Evolutionary conservation across 2,113 vertebrate species (phyloP).

Genomic region (Ivindomyrus marchei): DNA sequence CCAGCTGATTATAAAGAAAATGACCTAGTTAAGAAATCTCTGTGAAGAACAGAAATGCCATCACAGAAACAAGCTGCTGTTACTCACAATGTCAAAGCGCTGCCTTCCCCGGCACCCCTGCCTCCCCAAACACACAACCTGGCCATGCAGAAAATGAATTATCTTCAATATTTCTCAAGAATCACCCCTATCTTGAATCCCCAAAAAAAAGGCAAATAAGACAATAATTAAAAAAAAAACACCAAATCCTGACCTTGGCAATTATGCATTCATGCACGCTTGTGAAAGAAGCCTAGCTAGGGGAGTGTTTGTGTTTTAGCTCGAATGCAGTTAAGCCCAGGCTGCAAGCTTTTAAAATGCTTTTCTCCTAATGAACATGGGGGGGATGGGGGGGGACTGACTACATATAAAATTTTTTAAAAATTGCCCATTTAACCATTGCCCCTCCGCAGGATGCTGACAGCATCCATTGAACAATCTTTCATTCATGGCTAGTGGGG

Average conservation of each 20-base stretch:
- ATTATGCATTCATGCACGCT: background rate
- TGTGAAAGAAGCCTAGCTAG: background rate
- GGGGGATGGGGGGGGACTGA: background rate
- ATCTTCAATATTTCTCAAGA: background rate
- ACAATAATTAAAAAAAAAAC: background rate
- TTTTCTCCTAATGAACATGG: background rate
- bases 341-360: background rate
- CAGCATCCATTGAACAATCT: background rate
- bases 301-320: background rate
- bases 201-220: background rate
- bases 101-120: background rate
- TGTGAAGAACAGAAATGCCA: background rate
- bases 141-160: background rate
- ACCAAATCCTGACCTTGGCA: background rate
- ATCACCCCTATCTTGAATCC: background rate
- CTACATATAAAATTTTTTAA: background rate
- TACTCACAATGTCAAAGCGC: background rate
- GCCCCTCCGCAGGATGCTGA: background rate
- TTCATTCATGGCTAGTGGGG: background rate
- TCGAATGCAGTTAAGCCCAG: background rate
- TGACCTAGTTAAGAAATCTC: background rate
- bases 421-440: background rate
- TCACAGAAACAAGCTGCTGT: background rate
- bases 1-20: background rate
- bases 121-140: conserved; percentile 7